phyloP scores from a whole-genome alignment of 2,113 vertebrate genomes.

The Panthera leo region DNA sequence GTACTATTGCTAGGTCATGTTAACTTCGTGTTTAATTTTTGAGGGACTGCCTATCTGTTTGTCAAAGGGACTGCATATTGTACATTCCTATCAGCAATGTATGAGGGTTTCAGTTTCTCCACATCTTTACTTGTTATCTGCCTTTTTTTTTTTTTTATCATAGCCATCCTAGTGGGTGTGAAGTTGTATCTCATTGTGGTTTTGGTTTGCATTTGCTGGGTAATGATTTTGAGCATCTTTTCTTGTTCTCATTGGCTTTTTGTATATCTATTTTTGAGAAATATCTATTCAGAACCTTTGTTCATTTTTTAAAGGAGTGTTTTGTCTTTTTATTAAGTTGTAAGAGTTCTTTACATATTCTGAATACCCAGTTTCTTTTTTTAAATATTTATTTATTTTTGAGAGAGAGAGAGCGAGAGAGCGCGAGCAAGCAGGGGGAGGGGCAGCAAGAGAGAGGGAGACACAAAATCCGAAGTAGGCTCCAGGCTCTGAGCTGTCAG shows the following conservation, averaged over 20 bases:
- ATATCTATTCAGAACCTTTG: not conserved
- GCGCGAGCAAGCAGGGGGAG: no score
- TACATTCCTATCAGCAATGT: not conserved
- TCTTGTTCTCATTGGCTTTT: not conserved
- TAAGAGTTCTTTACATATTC: not conserved
- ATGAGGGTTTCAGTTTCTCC: not conserved
- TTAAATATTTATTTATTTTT: no score
- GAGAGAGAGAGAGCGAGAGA: no score
- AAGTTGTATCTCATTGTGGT: not conserved
- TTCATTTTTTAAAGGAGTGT: not conserved
- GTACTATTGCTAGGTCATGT: not conserved
- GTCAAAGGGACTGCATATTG: not conserved
- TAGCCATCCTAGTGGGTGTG: fast-evolving
- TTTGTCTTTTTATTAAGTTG: not conserved
- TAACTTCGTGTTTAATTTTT: not conserved
- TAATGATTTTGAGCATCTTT: not conserved
- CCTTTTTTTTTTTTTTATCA: not conserved
- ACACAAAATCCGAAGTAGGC: no score
- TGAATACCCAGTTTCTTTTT: not conserved
- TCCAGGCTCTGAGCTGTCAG: no score
- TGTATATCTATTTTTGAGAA: not conserved
- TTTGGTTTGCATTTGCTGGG: not conserved
- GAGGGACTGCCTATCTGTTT: not conserved
- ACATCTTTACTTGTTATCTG: not conserved
- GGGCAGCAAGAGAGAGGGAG: no score